Conservation (phyloP, 2,113 vertebrate species). For the Lophura nycthemera region DNA sequence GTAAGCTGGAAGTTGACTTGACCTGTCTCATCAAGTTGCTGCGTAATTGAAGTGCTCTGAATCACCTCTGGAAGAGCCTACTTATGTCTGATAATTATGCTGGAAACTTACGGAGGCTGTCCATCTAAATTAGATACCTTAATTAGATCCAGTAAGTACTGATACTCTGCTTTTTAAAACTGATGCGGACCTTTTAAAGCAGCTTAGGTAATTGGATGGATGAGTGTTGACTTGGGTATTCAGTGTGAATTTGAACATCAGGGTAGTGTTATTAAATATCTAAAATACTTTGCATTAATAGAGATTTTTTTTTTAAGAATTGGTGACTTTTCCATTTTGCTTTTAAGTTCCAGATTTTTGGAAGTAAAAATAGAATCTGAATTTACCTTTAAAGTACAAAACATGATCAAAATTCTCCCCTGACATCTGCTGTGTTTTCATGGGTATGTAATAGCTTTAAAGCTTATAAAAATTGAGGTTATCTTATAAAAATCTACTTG, state of each 20-base stretch:
- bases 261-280: background rate
- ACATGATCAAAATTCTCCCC: background rate
- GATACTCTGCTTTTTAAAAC: background rate
- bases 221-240: background rate
- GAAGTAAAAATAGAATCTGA: background rate
- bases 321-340: background rate
- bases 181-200: background rate
- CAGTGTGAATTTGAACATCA: background rate
- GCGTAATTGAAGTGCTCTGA: background rate
- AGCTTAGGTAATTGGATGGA: background rate
- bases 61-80: background rate
- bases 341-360: background rate
- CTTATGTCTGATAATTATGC: background rate
- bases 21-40: background rate
- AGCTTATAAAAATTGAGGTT: background rate
- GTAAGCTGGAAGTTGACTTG: background rate
- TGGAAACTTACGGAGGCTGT: background rate
- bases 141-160: background rate
- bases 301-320: background rate
- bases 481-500: background rate
- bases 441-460: background rate
- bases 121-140: background rate
- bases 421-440: background rate
- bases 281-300: background rate
- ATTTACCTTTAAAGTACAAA: background rate